Conservation (phyloP, 2,888 invertebrate genomes). For the Eledone cirrhosa region DNA sequence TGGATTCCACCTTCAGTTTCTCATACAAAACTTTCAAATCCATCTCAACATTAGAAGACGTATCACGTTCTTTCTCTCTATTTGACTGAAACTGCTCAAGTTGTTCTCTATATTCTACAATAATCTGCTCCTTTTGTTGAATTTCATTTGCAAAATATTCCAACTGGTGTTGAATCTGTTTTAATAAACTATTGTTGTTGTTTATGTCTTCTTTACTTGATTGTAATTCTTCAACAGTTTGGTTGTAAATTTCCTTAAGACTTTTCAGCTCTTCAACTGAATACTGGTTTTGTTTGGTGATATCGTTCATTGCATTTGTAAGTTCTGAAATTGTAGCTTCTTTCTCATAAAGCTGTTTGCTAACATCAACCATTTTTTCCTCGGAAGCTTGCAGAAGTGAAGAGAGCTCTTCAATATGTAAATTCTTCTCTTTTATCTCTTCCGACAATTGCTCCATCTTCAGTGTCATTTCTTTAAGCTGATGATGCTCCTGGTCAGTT, state of each 20-base stretch:
- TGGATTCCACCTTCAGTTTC: neutral
- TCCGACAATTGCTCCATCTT: slow-evolving; percentile 12
- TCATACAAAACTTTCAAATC: neutral
- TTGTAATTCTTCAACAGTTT: neutral
- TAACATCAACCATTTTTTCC: slow-evolving; percentile 1
- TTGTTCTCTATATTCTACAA: slow-evolving; percentile 20
- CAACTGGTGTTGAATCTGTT: too few species aligned
- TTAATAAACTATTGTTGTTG: too few species aligned
- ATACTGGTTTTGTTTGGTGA: slow-evolving; percentile 28
- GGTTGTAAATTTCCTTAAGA: neutral
- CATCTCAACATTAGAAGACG: neutral
- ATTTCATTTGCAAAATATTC: too few species aligned
- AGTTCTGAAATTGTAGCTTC: slow-evolving; percentile 29
- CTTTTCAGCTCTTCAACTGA: slow-evolving; percentile 9
- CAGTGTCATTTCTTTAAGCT: slow-evolving; percentile 30
- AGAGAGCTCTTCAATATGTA: slow-evolving; percentile 16
- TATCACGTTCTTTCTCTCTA: slow-evolving; percentile 11
- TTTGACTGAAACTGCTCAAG: slow-evolving; percentile 24
- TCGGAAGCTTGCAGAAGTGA: slow-evolving; percentile 24
- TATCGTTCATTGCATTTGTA: slow-evolving; percentile 29
- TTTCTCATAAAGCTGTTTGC: neutral
- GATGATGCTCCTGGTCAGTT: slow-evolving; percentile 34
- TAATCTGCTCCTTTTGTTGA: too few species aligned
- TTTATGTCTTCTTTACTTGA: too few species aligned
- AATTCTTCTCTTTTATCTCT: slow-evolving; percentile 29